Conservation (phyloP, 2,113 vertebrate genomes). For the Planiliza haematocheilus region DNA sequence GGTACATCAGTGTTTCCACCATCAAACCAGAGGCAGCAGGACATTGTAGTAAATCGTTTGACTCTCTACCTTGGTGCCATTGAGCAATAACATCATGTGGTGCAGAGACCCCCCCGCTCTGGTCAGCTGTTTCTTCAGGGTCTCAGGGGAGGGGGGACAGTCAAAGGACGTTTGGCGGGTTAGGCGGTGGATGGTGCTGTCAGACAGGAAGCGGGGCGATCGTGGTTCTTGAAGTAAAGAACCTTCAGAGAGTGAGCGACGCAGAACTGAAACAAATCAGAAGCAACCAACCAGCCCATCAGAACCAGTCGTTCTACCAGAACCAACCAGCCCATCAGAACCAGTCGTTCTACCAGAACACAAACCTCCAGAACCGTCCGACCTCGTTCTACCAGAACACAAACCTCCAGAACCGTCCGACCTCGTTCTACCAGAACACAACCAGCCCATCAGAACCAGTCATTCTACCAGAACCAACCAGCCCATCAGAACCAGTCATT, state of each 20-base stretch:
- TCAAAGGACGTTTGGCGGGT: slow-evolving; percentile 61
- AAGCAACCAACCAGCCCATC: background rate
- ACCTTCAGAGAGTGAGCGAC: slow-evolving; percentile 92
- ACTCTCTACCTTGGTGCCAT: slow-evolving; percentile 86
- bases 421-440: too few relatives aligned
- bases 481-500: too few relatives aligned
- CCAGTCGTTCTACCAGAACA: too few relatives aligned
- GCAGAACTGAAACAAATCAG: slow-evolving; percentile 38
- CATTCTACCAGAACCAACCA: too few relatives aligned
- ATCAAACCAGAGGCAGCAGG: too few relatives aligned
- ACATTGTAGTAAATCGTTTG: too few relatives aligned
- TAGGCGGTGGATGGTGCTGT: slow-evolving; percentile 88
- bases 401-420: background rate
- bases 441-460: too few relatives aligned
- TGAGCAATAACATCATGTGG: slow-evolving; percentile 89
- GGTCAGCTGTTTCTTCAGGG: slow-evolving; percentile 89
- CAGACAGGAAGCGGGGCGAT: slow-evolving; percentile 88
- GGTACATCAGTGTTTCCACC: too few relatives aligned
- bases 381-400: background rate
- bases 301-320: background rate
- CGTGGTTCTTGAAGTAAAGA: slow-evolving; percentile 89
- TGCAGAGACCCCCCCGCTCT: slow-evolving; percentile 89
- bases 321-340: background rate
- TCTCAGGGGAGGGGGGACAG: slow-evolving; percentile 83
- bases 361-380: too few relatives aligned